Evolutionary conservation across 2,113 vertebrate species (phyloP).

Genomic region (Equus przewalskii): DNA sequence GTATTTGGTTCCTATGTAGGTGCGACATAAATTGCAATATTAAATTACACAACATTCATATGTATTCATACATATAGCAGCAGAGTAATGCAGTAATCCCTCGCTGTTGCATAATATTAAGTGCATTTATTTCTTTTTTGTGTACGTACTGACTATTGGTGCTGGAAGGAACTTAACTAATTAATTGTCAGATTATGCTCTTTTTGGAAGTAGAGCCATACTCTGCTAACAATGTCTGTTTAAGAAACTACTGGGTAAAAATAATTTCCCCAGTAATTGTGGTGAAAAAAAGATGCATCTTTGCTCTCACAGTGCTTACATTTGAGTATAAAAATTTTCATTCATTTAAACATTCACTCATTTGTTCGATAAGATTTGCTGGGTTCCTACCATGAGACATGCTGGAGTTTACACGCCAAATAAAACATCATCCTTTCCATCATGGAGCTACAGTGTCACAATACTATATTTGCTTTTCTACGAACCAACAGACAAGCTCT

Average conservation of each 20-base stretch:
- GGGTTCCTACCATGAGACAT: not conserved
- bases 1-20: not conserved
- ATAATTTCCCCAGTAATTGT: not conserved
- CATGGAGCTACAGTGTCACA: not conserved
- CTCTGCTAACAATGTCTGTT: not conserved
- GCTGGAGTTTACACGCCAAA: not conserved
- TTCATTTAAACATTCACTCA: not conserved
- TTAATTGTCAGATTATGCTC: not conserved
- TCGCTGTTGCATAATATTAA: not conserved
- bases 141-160: not conserved
- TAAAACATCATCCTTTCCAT: not conserved
- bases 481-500: not conserved
- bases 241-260: not conserved
- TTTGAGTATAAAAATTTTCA: not conserved
- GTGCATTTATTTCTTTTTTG: not conserved
- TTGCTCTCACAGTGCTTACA: not conserved
- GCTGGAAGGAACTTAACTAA: not conserved
- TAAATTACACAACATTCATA: not conserved
- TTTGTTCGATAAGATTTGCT: not conserved
- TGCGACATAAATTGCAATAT: not conserved
- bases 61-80: not conserved
- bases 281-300: not conserved
- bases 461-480: not conserved
- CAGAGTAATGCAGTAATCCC: not conserved
- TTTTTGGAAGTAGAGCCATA: not conserved